Percentiles rank a stretch among this genome's conserved stretches.
Conservation (phyloP, 2,113 vertebrate species). For the Cairina moschata region DNA sequence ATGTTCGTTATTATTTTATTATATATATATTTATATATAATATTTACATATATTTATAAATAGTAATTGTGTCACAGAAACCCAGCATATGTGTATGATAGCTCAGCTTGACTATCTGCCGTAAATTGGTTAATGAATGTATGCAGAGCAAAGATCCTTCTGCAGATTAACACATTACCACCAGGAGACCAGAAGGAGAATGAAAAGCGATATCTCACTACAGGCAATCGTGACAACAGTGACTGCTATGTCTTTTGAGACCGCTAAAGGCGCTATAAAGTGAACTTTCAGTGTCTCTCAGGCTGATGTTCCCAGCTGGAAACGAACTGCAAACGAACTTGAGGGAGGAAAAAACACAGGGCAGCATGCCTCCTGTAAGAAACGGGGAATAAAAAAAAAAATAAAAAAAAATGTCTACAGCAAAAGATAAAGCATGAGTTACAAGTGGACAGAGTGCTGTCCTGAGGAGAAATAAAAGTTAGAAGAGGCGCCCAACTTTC, state of each 20-base stretch:
- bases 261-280: constrained; percentile 8
- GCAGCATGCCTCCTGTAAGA: not conserved
- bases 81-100: accelerated
- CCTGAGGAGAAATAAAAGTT: not conserved
- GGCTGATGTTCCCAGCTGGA: not conserved
- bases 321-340: not conserved
- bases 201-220: not conserved
- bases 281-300: not conserved
- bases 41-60: too few species aligned
- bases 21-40: too few species aligned
- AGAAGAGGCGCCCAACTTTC: not conserved
- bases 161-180: not conserved
- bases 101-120: not conserved
- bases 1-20: too few species aligned
- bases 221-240: not conserved
- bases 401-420: not conserved
- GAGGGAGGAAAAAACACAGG: not conserved
- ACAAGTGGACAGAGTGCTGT: not conserved
- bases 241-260: not conserved
- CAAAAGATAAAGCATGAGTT: not conserved
- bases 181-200: not conserved
- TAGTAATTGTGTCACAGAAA: not conserved
- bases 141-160: not conserved
- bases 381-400: constrained; percentile 16
- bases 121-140: not conserved